phyloP scores from a whole-genome alignment of 2,113 vertebrate species.

The Nipponia nippon region DNA sequence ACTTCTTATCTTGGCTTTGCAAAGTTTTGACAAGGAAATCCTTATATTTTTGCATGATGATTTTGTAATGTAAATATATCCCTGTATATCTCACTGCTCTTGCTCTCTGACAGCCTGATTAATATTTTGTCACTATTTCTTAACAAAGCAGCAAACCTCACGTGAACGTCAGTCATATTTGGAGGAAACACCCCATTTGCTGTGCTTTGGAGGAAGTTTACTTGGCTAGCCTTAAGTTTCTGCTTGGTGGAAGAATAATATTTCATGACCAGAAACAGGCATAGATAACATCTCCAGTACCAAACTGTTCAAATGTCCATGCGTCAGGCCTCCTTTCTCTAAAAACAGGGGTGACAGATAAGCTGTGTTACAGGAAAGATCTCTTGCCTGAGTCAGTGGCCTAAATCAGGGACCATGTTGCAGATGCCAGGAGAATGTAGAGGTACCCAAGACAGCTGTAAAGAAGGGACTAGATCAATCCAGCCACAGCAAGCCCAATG shows the following conservation, averaged over 20 bases:
- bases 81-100: neutral
- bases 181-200: neutral
- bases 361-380: neutral
- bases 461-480: neutral
- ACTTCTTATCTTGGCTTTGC: neutral
- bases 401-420: neutral
- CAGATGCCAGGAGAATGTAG: neutral
- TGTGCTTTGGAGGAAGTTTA: neutral
- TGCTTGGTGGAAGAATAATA: neutral
- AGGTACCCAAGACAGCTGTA: neutral
- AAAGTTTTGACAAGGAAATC: neutral
- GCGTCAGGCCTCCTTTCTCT: neutral
- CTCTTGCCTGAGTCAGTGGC: neutral
- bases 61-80: neutral
- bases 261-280: neutral
- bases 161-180: neutral
- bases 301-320: neutral
- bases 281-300: neutral
- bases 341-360: neutral
- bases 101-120: neutral
- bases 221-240: neutral
- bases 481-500: neutral
- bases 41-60: neutral
- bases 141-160: neutral
- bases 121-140: constrained; percentile 17